Base-by-base conservation (phyloP, 2,888 invertebrate species). In the Meteorus colon region DNA sequence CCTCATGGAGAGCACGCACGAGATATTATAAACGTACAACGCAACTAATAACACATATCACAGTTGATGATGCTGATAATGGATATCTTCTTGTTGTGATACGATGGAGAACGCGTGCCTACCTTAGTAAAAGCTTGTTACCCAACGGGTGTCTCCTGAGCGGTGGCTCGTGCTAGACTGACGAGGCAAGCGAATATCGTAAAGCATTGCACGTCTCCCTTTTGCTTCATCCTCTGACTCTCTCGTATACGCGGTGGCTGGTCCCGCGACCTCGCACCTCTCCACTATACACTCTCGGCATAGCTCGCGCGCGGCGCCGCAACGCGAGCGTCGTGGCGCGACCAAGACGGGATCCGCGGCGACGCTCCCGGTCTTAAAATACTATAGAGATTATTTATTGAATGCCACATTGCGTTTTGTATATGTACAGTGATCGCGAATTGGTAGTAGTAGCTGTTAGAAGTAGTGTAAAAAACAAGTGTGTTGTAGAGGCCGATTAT, bases 91-190 rank as follows among this genome's bases (percentile, higher is more conserved):
- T 60, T 41, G 60, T 60, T 70, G 59, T 62, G 48, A 68, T 48
- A 68, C 14, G 29, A 12, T 48, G 27, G 37, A 62, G 16, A 59
- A 67, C 74, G 73, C 78, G 75, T 79, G 74, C 82, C 76, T 85
- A 86, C 85, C 87, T 88, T 86, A 81, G 83, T 85, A 85, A 84
- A 83, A 86, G 84, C 84, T 82, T 87, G 83, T 85, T 82, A 81
- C 84, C 68, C 81, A 82, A 82, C 84, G 83, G 85, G 81, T 85
- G 88, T 88, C 87, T 87, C 86, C 88, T 86, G 86, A 88, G 86
- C 88, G 83, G 82, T 82, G 78, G 87, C 88, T 89, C 88, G 88
- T 86, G 88, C 88, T 88, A 88, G 88, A 89, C 89, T 89, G 86
- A 79, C 80, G 74, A 77, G 77, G 14, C 73, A 76, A 77, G 76